A percentile compares a stretch with the other conserved stretches of the same genome.
These are phyloP conservation scores for Brachycybe producta DNA, from an alignment of 2,888 invertebrate genomes.

Conservation along the genomic window DNA sequence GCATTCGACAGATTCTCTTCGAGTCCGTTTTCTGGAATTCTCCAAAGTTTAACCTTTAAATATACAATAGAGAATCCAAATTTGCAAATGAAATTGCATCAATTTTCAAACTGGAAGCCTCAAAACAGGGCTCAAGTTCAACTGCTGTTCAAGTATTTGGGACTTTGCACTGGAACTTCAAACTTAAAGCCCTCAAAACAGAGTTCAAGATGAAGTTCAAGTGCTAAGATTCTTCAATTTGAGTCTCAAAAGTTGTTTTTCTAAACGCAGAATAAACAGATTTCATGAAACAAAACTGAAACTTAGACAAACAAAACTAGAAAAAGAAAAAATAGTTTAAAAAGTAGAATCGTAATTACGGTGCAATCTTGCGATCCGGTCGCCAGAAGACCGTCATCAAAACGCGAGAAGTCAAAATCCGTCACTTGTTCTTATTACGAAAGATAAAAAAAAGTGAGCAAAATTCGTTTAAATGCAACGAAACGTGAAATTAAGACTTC, in stretches of 20 bases:
- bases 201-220: too few species aligned
- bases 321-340: not conserved
- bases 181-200: too few species aligned
- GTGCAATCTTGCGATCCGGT: constrained; percentile 51
- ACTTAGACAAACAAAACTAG: too few species aligned
- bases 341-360: too few species aligned
- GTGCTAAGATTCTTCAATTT: not conserved
- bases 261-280: too few species aligned
- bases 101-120: too few species aligned
- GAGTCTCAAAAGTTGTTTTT: not conserved
- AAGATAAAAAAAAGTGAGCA: constrained; percentile 43
- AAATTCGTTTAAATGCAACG: not conserved
- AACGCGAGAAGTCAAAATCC: constrained; percentile 90
- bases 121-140: too few species aligned
- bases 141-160: constrained; percentile 4
- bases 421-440: constrained; percentile 81
- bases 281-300: too few species aligned
- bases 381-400: constrained; percentile 79
- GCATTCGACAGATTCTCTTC: constrained; percentile 61
- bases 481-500: constrained; percentile 8
- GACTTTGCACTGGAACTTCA: not conserved
- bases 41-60: constrained; percentile 71
- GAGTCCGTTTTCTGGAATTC: constrained; percentile 67
- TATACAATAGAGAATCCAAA: too few species aligned
- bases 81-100: not conserved